Evolutionary conservation across 2,797 vertebrate species (phyloP), one percentile per base, ranked within the genome.

Genomic region (Melopsittacus undulatus): DNA sequence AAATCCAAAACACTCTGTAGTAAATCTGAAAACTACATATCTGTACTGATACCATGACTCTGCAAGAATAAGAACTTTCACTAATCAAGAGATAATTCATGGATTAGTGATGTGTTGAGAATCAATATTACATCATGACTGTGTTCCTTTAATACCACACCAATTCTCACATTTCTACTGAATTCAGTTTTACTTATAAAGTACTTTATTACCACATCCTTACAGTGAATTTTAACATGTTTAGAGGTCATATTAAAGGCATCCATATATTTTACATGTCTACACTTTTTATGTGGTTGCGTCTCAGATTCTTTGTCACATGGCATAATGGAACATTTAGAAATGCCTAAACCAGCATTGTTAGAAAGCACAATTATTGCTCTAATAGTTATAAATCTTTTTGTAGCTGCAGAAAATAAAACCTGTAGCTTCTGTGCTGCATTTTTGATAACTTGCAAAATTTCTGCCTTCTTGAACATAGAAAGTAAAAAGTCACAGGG

Each of bases 371-470:
- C 16, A 76, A 19, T 29, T 56, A 57, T 11, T 43, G 20, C 63
- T 70, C 62, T 49, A 59, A 88, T 36, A 10, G 69, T 78, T 32
- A 43, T 19, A 82, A 52, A 70, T 63, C 9, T 45, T 75, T 84
- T 74, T 86, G 14, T 22, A 59, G 40, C 42, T 72, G 23, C 38
- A 90, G 38, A 85, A 87, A 85, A 36, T 54, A 83, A 92, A 89
- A 90, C 22, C 21, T 2, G 1, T 24, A 48, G 45, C 26, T 24
- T 43, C 32, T n/a, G 43, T 45, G 46, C n/a, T 92, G 13, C 21
- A 51, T 87, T 87, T 94, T 76, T 74, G 64, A 89, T 45, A 89
- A 83, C 21, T 90, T 92, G 51, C 40, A 87, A 62, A 76, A 77
- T 83, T 93, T 94, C 74, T 96, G 83, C 61, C 78, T 92, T 92